These are phyloP conservation scores for Atractosteus spatula DNA, from an alignment of 2,113 vertebrate genomes.

Conservation along the genomic window DNA sequence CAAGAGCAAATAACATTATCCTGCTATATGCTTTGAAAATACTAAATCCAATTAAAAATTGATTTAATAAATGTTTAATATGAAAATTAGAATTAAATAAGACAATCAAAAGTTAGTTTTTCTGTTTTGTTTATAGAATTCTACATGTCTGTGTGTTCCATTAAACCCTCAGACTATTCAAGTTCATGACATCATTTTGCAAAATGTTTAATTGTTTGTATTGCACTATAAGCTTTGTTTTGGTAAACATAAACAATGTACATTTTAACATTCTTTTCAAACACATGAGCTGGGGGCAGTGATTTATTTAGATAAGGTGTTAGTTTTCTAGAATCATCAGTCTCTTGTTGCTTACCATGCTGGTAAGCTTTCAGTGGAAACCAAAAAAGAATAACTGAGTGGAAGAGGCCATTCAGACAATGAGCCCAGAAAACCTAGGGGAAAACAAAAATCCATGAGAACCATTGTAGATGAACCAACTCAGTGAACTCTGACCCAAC, in stretches of 20 bases:
- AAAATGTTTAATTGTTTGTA: too few species aligned
- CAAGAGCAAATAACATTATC: too few species aligned
- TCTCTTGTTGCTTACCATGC: slow-evolving; percentile 79
- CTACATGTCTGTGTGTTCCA: too few species aligned
- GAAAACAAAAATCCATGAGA: slow-evolving; percentile 84
- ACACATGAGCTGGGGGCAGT: background rate
- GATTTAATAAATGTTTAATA: too few species aligned
- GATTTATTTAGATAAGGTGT: slow-evolving; percentile 20
- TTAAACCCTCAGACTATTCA: too few species aligned
- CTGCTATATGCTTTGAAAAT: too few species aligned
- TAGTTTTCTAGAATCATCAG: slow-evolving; percentile 29
- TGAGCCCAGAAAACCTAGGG: slow-evolving; percentile 98
- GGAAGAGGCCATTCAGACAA: slow-evolving; percentile 99
- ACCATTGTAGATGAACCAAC: slow-evolving; percentile 80
- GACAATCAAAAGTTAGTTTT: background rate
- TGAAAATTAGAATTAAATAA: slow-evolving; percentile 4
- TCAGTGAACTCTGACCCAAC: slow-evolving; percentile 82
- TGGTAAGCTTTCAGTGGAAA: slow-evolving; percentile 96
- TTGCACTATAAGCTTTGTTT: too few species aligned
- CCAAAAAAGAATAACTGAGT: slow-evolving; percentile 99
- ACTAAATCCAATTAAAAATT: too few species aligned
- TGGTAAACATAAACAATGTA: too few species aligned
- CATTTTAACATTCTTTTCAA: too few species aligned
- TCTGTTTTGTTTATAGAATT: too few species aligned
- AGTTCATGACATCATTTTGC: too few species aligned